Percentiles rank a stretch among this genome's conserved stretches.
These are phyloP conservation scores for Drosophila borealis DNA, from an alignment of 2,888 invertebrate species.

Conservation along the genomic window DNA sequence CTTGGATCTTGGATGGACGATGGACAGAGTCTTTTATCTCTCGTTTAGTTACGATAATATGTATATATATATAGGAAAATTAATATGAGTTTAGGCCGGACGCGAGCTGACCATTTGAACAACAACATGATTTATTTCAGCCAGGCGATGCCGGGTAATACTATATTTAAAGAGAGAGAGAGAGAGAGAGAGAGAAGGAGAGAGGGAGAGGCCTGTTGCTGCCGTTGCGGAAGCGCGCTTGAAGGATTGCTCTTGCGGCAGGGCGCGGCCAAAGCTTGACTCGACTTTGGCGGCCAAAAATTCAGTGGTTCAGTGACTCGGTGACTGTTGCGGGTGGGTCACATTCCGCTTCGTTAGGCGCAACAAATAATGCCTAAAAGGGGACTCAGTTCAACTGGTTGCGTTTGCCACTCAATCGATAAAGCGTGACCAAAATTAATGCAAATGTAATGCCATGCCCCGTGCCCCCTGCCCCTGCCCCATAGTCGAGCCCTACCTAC, in stretches of 20 bases:
- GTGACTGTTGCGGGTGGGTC: slow-evolving; percentile 54
- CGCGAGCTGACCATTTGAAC: too few relatives aligned
- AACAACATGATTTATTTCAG: too few relatives aligned
- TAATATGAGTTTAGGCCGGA: too few relatives aligned
- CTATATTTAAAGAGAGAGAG: background rate
- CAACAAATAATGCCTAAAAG: slow-evolving; percentile 65
- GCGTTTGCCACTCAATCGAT: slow-evolving; percentile 57
- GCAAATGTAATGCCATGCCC: slow-evolving; percentile 46
- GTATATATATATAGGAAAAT: too few relatives aligned
- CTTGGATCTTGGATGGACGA: too few relatives aligned
- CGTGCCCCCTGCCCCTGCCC: background rate
- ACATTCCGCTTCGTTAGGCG: slow-evolving; percentile 77
- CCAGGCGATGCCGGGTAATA: background rate
- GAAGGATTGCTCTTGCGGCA: slow-evolving; percentile 59
- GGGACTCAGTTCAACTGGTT: slow-evolving; percentile 12
- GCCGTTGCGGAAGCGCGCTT: slow-evolving; percentile 70
- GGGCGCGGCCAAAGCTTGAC: slow-evolving; percentile 4
- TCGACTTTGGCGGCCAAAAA: slow-evolving; percentile 9
- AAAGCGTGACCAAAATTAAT: slow-evolving; percentile 74
- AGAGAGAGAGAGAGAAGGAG: background rate
- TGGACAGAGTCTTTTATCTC: too few relatives aligned
- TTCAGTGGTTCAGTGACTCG: slow-evolving; percentile 6
- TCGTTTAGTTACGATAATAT: too few relatives aligned
- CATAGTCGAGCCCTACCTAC: background rate
- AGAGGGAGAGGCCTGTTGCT: slow-evolving; percentile 33